phyloP scores from a whole-genome alignment of 2,113 vertebrate species.

The Triplophysa dalaica region DNA sequence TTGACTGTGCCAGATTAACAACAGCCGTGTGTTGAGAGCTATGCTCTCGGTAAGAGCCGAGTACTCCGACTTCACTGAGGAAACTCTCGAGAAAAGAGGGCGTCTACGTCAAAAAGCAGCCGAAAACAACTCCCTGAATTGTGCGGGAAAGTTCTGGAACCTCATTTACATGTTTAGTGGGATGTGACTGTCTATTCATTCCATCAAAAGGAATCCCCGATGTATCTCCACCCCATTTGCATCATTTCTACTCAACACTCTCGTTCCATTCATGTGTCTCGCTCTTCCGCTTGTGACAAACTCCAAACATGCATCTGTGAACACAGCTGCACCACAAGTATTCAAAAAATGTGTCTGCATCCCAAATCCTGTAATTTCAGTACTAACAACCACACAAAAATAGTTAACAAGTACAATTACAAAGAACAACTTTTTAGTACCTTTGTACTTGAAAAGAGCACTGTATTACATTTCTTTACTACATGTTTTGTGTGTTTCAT shows the following conservation, averaged over 20 bases:
- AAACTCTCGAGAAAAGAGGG: neutral
- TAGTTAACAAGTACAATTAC: no score
- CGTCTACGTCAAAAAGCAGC: neutral
- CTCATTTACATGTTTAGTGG: constrained; percentile 21
- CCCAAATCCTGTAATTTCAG: neutral
- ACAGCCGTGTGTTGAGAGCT: neutral
- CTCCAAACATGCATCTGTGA: constrained; percentile 4
- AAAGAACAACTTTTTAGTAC: no score
- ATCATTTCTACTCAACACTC: neutral
- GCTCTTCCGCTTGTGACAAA: neutral
- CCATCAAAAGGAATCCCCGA: constrained; percentile 25
- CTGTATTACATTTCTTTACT: no score
- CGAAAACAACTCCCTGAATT: neutral
- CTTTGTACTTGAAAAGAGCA: no score
- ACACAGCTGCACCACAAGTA: constrained; percentile 28
- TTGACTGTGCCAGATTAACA: constrained; percentile 16
- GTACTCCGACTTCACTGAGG: neutral
- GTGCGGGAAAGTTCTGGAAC: constrained; percentile 14
- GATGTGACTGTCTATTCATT: constrained; percentile 20
- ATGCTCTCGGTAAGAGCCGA: neutral
- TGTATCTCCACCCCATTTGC: neutral
- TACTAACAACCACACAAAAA: no score
- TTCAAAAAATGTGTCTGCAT: neutral
- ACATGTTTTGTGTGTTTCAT: no score
- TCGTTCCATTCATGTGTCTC: neutral